A percentile compares a stretch with the other conserved stretches of the same genome.
phyloP scores from a whole-genome alignment of 2,113 vertebrate genomes.

The Orcinus orca region DNA sequence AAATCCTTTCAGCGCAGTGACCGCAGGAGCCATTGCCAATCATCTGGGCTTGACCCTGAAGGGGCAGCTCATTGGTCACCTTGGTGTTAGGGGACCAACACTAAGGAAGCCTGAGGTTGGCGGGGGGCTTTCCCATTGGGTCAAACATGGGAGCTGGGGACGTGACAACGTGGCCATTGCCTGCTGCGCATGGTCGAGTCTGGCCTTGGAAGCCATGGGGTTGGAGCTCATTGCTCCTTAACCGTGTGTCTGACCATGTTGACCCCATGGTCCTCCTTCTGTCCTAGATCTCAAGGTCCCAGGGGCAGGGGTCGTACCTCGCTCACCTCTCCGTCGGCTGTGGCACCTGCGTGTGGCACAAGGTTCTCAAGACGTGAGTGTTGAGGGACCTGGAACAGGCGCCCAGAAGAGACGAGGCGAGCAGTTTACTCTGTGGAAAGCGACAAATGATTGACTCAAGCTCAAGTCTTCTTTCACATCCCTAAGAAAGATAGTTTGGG shows the following conservation, averaged over 20 bases:
- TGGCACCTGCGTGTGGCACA: rapidly evolving
- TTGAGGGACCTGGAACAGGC: rapidly evolving
- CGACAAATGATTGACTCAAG: rapidly evolving
- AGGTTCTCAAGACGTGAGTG: rapidly evolving
- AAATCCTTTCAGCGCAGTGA: rapidly evolving
- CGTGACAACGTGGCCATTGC: rapidly evolving
- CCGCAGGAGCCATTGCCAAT: neutral
- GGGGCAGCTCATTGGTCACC: rapidly evolving
- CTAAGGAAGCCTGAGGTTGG: too few species aligned
- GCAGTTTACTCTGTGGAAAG: rapidly evolving
- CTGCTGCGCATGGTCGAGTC: neutral
- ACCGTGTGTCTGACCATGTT: rapidly evolving
- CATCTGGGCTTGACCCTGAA: neutral
- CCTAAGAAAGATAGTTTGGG: neutral
- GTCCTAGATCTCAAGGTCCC: rapidly evolving
- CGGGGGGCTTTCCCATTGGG: rapidly evolving
- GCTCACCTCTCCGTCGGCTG: neutral
- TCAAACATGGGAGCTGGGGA: too few species aligned
- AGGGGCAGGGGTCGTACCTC: rapidly evolving
- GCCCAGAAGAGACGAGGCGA: neutral
- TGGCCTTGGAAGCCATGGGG: neutral
- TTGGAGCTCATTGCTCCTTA: rapidly evolving
- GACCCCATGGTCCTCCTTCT: rapidly evolving
- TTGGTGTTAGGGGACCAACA: too few species aligned
- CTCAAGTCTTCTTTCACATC: too few species aligned